Evolutionary conservation across 30 jellyfish, hydroid and myxozoan genomes (phyloP), one percentile per base, ranked within the genome.

Genomic region (Cassiopea andromeda): DNA sequence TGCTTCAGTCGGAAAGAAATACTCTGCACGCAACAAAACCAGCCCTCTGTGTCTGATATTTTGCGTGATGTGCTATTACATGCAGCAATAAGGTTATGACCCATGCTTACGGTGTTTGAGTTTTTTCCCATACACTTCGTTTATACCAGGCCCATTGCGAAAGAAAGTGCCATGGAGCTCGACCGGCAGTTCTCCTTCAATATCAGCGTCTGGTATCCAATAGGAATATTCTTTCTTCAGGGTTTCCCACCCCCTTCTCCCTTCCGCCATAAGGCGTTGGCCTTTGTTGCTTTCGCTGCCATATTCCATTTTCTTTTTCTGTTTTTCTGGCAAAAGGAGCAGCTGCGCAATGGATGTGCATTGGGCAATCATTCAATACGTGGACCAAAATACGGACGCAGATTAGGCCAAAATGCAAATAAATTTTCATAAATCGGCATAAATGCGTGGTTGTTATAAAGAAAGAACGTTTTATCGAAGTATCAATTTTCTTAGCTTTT

Each of bases 111-210:
- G 97, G 84, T 96, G 99, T 46, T 96, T 85, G 38, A 96, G 80
- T 80, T 81, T 92, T 83, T 89, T 96, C 19, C 99, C 99, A 81
- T 96, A 92, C 57, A 96, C 98, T 68, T 96, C 98, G 69, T 76
- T 59, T 1, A 96, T 78, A 4, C 99, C 99, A 1, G 99, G 99
- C 13, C 99, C 99, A 77, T 96, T 96, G 70, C 99, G 80, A 71
- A 96, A 93, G 88, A 90, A 96, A 17, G 97, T 96, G 19, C 99
- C 99, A 68, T 89, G 96, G 2, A 96, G 92, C 61, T 92, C 99
- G 48, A 13, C 49, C 4, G 99, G 99, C 1, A 96, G 82, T 46
- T 61, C 48, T 7, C 99, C 99, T 73, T 90, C 97, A 60, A 96
- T 85, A 82, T 96, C 99, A 48, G 92, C 83, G 9, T 83, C 81